These are phyloP conservation scores for Epinotia ramella DNA, from an alignment of 2,888 invertebrate species.

Conservation along the genomic window DNA sequence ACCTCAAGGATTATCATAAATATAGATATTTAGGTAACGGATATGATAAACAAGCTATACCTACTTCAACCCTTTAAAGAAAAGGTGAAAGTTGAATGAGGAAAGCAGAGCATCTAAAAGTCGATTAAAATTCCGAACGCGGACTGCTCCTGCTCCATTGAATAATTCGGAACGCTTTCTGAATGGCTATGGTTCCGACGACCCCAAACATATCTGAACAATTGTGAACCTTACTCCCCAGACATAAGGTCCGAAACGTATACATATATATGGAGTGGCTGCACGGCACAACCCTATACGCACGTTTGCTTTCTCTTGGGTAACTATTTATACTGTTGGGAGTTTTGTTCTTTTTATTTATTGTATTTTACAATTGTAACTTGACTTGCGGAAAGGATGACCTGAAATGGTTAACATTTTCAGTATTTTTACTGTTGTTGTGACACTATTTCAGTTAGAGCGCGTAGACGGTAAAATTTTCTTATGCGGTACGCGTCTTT, in stretches of 20 bases:
- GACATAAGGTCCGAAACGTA: neutral
- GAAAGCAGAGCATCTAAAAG: slow-evolving; percentile 58
- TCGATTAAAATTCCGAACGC: slow-evolving; percentile 64
- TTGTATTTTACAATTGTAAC: slow-evolving; percentile 7
- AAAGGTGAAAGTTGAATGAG: slow-evolving; percentile 54
- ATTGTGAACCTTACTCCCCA: neutral
- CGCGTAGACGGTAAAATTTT: neutral
- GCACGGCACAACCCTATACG: slow-evolving; percentile 44
- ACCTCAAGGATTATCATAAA: slow-evolving; percentile 5
- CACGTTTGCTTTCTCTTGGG: slow-evolving; percentile 59
- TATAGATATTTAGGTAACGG: slow-evolving; percentile 22
- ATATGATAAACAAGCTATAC: slow-evolving; percentile 19
- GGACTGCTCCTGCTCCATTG: slow-evolving; percentile 64
- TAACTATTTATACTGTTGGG: slow-evolving; percentile 41
- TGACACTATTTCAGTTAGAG: neutral
- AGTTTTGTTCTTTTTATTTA: slow-evolving; percentile 14
- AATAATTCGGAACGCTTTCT: slow-evolving; percentile 66
- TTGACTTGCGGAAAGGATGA: neutral
- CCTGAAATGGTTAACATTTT: neutral
- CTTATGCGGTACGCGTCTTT: neutral
- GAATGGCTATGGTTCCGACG: slow-evolving; percentile 55
- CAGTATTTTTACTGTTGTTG: neutral
- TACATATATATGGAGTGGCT: neutral
- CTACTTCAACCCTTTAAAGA: slow-evolving; percentile 42
- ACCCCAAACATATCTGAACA: neutral